These are phyloP conservation scores for Edolisoma coerulescens DNA, from an alignment of 2,113 vertebrate genomes.

Conservation along the genomic window DNA sequence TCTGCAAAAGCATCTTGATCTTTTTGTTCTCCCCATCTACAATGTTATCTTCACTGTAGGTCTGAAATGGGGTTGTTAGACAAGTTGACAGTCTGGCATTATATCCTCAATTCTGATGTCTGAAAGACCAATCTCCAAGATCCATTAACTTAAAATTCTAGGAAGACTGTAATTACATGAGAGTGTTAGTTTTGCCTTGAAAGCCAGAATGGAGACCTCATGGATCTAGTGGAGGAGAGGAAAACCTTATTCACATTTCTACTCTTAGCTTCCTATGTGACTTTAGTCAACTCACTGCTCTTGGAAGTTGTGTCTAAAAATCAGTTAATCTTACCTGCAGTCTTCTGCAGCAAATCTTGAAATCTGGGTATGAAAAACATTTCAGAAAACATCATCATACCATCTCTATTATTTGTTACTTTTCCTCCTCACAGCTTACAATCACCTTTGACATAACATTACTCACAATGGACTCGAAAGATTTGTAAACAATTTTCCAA, in stretches of 20 bases:
- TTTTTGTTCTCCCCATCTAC: background rate
- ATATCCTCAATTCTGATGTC: background rate
- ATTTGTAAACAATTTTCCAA: slow-evolving; percentile 9
- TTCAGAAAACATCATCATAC: background rate
- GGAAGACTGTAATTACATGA: background rate
- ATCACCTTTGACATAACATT: background rate
- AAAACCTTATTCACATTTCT: background rate
- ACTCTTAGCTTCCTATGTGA: background rate
- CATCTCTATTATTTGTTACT: background rate
- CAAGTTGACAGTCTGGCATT: background rate
- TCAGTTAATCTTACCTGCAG: background rate
- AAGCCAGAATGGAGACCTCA: background rate
- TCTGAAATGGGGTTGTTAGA: background rate
- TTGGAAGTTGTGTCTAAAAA: background rate
- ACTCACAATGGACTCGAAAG: background rate
- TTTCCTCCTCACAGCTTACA: background rate
- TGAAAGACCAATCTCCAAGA: background rate
- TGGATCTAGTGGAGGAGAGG: background rate
- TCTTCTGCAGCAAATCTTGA: background rate
- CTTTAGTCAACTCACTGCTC: background rate
- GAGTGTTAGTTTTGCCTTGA: background rate
- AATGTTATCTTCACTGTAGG: background rate
- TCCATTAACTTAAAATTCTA: background rate
- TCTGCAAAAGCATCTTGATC: background rate
- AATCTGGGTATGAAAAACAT: background rate